phyloP scores from a whole-genome alignment of 1,140 invertebrate species.

The Gonatopus flavifemur region DNA sequence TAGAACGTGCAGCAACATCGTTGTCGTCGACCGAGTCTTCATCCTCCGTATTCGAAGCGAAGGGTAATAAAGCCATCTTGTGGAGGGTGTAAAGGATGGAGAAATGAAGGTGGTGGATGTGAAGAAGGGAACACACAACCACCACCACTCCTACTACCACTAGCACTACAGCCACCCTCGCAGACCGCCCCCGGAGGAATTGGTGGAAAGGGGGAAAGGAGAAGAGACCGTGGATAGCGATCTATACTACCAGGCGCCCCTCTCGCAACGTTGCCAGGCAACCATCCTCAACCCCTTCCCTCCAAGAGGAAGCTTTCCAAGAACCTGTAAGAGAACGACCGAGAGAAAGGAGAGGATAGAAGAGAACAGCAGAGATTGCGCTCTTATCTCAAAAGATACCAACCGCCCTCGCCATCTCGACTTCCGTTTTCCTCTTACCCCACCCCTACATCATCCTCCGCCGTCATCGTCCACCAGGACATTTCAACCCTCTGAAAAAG shows the following conservation, averaged over 20 bases:
- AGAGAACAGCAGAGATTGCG: slow-evolving; percentile 37
- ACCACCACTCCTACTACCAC: too few species aligned
- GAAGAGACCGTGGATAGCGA: slow-evolving; percentile 39
- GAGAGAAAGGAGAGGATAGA: slow-evolving; percentile 12
- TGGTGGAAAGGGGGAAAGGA: too few species aligned
- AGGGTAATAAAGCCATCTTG: slow-evolving; percentile 44
- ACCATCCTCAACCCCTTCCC: slow-evolving; percentile 26
- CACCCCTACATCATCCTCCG: slow-evolving; percentile 3
- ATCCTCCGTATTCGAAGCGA: too few species aligned
- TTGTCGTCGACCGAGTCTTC: slow-evolving; percentile 33
- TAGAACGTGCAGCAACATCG: slow-evolving; percentile 28
- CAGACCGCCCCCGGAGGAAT: slow-evolving; percentile 33
- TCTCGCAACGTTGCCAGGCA: slow-evolving; percentile 38
- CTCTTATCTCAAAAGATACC: slow-evolving; percentile 27
- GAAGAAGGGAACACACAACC: too few species aligned
- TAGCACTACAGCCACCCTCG: background rate
- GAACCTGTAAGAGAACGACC: slow-evolving; percentile 10
- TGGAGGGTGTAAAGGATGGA: slow-evolving; percentile 22
- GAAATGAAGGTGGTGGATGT: too few species aligned
- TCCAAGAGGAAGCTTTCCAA: too few species aligned
- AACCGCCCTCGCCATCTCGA: background rate
- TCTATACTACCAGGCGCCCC: slow-evolving; percentile 36
- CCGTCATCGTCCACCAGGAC: background rate
- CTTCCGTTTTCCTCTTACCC: slow-evolving; percentile 15
- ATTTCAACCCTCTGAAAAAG: background rate